Percentiles rank a stretch among this genome's conserved stretches.
phyloP scores from a whole-genome alignment of 2,113 vertebrate species.

The Zosterops pallidus region DNA sequence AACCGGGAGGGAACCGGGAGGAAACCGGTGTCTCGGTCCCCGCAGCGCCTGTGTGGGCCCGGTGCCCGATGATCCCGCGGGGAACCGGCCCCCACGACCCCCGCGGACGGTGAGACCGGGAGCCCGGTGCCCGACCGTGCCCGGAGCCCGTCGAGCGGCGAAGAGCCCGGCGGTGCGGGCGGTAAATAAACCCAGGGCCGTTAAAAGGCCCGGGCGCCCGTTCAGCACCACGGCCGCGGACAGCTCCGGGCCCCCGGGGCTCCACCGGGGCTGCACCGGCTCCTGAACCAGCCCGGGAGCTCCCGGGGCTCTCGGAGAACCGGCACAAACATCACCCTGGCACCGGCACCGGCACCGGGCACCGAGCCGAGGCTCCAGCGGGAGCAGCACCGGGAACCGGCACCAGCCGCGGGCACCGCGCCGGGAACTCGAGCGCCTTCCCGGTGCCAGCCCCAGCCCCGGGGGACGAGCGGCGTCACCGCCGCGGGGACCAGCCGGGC shows the following conservation, averaged over 20 bases:
- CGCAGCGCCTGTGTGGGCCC: background rate
- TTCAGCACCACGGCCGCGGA: constrained; percentile 9
- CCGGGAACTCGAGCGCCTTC: background rate
- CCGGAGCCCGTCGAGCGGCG: background rate
- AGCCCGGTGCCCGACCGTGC: background rate
- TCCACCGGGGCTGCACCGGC: background rate
- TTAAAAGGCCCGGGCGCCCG: background rate
- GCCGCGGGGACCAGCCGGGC: background rate
- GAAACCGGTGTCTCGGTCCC: background rate
- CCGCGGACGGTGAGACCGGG: background rate
- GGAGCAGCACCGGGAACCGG: background rate
- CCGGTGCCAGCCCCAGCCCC: no score
- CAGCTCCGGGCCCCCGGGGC: background rate
- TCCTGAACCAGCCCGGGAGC: no score
- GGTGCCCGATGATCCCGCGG: background rate
- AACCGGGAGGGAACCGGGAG: background rate
- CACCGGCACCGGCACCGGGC: background rate
- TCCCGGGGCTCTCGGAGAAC: background rate
- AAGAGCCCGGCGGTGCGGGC: background rate
- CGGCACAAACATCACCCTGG: background rate
- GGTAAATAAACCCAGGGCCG: background rate
- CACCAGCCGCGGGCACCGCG: background rate
- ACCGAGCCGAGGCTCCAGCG: background rate
- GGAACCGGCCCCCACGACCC: background rate
- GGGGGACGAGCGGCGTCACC: background rate